Evolutionary conservation across 2,797 vertebrate genomes (phyloP).

Genomic region (Coendou prehensilis): DNA sequence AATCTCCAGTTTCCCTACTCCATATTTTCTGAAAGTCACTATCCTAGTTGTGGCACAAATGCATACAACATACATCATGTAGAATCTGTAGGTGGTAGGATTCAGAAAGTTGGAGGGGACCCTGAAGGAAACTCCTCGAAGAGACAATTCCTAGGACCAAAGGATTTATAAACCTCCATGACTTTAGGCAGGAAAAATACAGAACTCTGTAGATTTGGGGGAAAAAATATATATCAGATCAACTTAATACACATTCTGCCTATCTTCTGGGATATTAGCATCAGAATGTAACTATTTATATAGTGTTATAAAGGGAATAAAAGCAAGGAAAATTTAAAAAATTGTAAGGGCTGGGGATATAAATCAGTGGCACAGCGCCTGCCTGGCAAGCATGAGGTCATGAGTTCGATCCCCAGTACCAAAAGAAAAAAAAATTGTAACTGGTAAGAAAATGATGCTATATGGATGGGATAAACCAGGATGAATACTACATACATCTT

Average conservation of each 20-base stretch:
- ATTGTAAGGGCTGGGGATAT: no score
- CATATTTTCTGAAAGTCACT: slow-evolving; percentile 1
- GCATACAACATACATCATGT: neutral
- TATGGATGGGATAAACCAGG: neutral
- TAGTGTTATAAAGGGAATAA: neutral
- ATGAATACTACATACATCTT: neutral
- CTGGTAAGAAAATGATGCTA: neutral
- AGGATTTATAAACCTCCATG: neutral
- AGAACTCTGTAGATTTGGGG: neutral
- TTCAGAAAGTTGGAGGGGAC: neutral
- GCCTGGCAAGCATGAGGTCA: no score
- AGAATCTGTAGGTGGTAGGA: neutral
- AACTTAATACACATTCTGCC: neutral
- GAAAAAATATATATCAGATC: neutral
- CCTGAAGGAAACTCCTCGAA: neutral
- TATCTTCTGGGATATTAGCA: neutral
- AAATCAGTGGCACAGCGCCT: no score
- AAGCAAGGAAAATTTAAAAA: neutral
- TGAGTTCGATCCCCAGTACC: no score
- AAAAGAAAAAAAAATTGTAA: neutral
- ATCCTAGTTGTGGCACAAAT: neutral
- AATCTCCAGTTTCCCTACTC: neutral
- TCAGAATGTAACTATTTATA: neutral
- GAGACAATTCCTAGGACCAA: neutral
- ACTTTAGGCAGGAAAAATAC: slow-evolving; percentile 3